Conservation (phyloP, 1,140 invertebrate genomes). For the Papilio machaon region DNA sequence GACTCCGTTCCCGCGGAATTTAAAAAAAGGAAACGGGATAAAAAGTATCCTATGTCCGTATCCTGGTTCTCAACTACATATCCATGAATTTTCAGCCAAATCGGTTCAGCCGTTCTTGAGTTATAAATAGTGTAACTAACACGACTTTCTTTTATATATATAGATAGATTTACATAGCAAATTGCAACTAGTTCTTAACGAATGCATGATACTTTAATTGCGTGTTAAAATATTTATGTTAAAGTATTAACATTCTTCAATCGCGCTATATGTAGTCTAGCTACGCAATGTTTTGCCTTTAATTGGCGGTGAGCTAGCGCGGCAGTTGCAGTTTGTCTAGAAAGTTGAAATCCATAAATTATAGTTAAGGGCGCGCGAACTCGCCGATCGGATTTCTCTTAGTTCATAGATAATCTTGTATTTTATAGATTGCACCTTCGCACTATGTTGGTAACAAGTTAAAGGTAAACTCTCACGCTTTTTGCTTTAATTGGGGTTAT, state of each 20-base stretch:
- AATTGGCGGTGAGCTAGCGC: conserved; percentile 23
- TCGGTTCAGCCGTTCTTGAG: too few species aligned
- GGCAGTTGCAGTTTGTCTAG: conserved; percentile 32
- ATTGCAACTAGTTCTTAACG: too few species aligned
- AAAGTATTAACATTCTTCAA: neutral
- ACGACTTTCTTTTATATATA: too few species aligned
- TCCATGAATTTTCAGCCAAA: too few species aligned
- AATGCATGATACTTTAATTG: neutral
- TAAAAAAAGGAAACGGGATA: too few species aligned
- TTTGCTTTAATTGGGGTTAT: neutral
- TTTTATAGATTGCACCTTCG: conserved; percentile 7
- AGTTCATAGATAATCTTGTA: conserved; percentile 31
- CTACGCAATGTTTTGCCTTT: conserved; percentile 15
- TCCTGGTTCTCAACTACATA: too few species aligned
- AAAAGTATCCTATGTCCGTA: too few species aligned
- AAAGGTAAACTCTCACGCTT: neutral
- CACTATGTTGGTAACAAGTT: neutral
- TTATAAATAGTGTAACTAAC: too few species aligned
- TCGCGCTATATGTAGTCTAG: conserved; percentile 9
- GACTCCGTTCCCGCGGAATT: too few species aligned
- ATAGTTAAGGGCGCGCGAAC: conserved; percentile 36
- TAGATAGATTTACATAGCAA: too few species aligned
- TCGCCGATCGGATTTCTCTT: conserved; percentile 34
- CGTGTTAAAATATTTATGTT: neutral
- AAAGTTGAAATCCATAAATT: conserved; percentile 41